A percentile compares a stretch with the other conserved stretches of the same genome.
phyloP scores from a whole-genome alignment of 2,797 vertebrate species.

The Muraenolepis orangiensis region DNA sequence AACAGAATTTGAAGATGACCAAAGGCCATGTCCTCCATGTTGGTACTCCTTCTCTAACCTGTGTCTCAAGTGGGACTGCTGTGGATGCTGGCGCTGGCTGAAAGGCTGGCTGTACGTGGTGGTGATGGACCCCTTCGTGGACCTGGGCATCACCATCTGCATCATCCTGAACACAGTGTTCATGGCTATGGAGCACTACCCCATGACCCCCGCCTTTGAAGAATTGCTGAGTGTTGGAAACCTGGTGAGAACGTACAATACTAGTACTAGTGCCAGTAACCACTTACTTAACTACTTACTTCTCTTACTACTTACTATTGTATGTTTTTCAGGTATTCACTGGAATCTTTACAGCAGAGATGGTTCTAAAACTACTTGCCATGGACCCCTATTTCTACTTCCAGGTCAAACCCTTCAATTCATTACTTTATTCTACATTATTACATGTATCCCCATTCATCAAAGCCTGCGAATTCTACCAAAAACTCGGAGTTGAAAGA shows the following conservation, averaged over 20 bases:
- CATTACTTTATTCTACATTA: too few relatives aligned
- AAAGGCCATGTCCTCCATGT: conserved; percentile 83
- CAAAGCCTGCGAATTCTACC: too few relatives aligned
- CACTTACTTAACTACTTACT: too few relatives aligned
- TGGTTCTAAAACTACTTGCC: conserved; percentile 86
- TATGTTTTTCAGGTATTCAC: conserved; percentile 80
- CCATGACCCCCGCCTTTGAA: conserved; percentile 83
- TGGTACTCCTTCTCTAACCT: conserved; percentile 85
- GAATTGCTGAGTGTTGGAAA: conserved; percentile 80
- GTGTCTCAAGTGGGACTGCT: conserved; percentile 91
- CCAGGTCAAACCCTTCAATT: conserved; percentile 71
- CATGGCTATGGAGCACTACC: conserved; percentile 98
- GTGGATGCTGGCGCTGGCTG: conserved; percentile 75
- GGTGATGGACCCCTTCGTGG: conserved; percentile 95
- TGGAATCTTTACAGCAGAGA: conserved; percentile 89
- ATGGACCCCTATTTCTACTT: conserved; percentile 93
- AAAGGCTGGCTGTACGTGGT: conserved; percentile 77
- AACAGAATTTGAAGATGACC: conserved; percentile 84
- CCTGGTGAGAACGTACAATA: conserved; percentile 81
- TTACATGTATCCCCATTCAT: too few relatives aligned
- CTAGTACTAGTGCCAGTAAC: neutral
- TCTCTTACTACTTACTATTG: too few relatives aligned
- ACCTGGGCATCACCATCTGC: conserved; percentile 93
- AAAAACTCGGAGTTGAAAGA: too few relatives aligned
- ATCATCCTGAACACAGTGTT: conserved; percentile 94